Percentiles rank a stretch among this genome's conserved stretches.
phyloP scores from a whole-genome alignment of 2,113 vertebrate species.

The Engystomops pustulosus region DNA sequence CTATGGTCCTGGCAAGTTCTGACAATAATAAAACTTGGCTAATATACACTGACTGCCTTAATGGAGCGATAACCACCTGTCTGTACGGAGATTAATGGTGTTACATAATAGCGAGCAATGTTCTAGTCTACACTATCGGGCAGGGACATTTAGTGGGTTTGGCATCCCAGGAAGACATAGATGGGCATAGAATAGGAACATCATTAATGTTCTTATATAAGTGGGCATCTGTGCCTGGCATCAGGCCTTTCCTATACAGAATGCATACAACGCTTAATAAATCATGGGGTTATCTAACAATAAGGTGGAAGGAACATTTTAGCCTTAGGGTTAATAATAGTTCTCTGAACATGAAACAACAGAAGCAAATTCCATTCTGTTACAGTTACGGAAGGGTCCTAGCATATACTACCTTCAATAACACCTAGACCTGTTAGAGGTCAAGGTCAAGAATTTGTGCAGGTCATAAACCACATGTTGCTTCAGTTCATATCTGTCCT shows the following conservation, averaged over 20 bases:
- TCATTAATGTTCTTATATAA: neutral
- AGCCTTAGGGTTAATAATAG: neutral
- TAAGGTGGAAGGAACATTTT: neutral
- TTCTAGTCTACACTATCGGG: neutral
- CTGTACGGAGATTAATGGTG: neutral
- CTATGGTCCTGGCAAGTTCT: neutral
- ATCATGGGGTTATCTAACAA: too few relatives aligned
- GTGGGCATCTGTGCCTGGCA: neutral
- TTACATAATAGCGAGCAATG: constrained; percentile 19
- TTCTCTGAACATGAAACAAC: neutral
- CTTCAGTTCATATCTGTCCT: too few relatives aligned
- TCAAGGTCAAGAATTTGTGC: too few relatives aligned
- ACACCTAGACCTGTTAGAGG: too few relatives aligned
- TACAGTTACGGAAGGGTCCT: too few relatives aligned
- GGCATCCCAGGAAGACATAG: neutral
- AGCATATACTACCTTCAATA: too few relatives aligned
- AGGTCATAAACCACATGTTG: too few relatives aligned
- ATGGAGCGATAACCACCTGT: neutral
- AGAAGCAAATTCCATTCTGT: too few relatives aligned
- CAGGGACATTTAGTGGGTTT: constrained; percentile 2
- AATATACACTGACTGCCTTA: constrained; percentile 1
- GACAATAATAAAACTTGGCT: constrained; percentile 32
- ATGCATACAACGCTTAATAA: too few relatives aligned
- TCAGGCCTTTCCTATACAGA: too few relatives aligned
- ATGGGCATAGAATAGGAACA: neutral